These are phyloP conservation scores for Sebastes baramenuke DNA, from an alignment of 2,797 vertebrate species.

Conservation along the genomic window DNA sequence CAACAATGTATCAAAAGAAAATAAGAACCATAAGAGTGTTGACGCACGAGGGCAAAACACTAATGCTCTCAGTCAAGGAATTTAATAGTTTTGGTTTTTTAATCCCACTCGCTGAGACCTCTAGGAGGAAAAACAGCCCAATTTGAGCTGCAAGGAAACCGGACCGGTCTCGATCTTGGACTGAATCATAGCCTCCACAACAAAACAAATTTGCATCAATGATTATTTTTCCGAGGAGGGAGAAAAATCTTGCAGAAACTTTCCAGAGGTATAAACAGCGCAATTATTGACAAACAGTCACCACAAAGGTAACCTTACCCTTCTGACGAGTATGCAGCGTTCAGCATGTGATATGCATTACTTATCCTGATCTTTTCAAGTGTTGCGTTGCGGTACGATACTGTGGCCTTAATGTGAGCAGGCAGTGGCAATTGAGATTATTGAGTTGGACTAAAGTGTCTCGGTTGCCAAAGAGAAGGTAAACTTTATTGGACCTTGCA, in stretches of 20 bases:
- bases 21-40: slow-evolving; percentile 67
- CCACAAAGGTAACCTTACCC: slow-evolving; percentile 57
- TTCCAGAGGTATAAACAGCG: slow-evolving; percentile 52
- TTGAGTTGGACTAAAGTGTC: slow-evolving; percentile 57
- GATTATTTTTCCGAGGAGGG: slow-evolving; percentile 55
- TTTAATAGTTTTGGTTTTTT: slow-evolving; percentile 74
- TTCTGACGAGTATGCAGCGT: slow-evolving; percentile 26
- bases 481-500: slow-evolving; percentile 67
- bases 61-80: slow-evolving; percentile 61
- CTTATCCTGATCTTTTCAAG: slow-evolving; percentile 41
- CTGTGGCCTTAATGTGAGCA: slow-evolving; percentile 52
- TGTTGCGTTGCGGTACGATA: slow-evolving; percentile 37
- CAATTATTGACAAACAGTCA: slow-evolving; percentile 68
- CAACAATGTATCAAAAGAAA: slow-evolving; percentile 64
- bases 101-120: slow-evolving; percentile 57
- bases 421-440: slow-evolving; percentile 61
- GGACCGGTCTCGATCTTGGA: slow-evolving; percentile 63
- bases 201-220: slow-evolving; percentile 72
- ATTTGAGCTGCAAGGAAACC: slow-evolving; percentile 70
- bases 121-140: slow-evolving; percentile 58
- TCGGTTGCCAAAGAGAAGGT: slow-evolving; percentile 39
- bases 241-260: slow-evolving; percentile 48
- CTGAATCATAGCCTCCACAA: slow-evolving; percentile 62
- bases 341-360: slow-evolving; percentile 53
- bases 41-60: slow-evolving; percentile 61